phyloP scores from a whole-genome alignment of 2,797 vertebrate species.

The Leptoclinus maculatus region DNA sequence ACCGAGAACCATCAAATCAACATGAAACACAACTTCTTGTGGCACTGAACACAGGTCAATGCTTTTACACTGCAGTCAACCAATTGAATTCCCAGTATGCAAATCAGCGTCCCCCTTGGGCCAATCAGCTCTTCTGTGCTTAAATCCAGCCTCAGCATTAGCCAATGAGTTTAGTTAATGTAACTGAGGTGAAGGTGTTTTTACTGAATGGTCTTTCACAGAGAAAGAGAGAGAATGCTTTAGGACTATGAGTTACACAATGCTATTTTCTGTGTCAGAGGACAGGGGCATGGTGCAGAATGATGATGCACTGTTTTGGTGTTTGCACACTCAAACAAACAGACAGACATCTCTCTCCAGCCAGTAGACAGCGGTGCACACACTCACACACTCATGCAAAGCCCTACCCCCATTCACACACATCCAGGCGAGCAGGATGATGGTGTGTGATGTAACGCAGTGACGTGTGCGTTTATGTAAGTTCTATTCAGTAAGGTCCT shows the following conservation, averaged over 20 bases:
- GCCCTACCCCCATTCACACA: conserved; percentile 63
- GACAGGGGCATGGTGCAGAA: conserved; percentile 15
- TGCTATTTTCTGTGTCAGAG: conserved; percentile 22
- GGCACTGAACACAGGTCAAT: conserved; percentile 61
- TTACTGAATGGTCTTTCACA: conserved; percentile 50
- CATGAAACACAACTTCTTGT: conserved; percentile 56
- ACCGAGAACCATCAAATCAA: conserved; percentile 60
- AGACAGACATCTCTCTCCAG: conserved; percentile 47
- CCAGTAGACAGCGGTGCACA: conserved; percentile 35
- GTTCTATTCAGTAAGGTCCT: conserved; percentile 65
- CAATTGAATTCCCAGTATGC: conserved; percentile 58
- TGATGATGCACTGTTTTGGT: conserved; percentile 44
- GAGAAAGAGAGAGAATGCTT: neutral
- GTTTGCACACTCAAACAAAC: conserved; percentile 54
- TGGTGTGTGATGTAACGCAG: conserved; percentile 74
- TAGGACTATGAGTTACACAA: neutral
- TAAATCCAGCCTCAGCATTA: conserved; percentile 47
- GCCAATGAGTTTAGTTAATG: conserved; percentile 56
- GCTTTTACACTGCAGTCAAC: conserved; percentile 54
- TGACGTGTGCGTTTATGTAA: conserved; percentile 78
- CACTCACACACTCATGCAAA: conserved; percentile 37
- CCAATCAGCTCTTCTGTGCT: conserved; percentile 52
- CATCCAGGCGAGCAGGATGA: conserved; percentile 50
- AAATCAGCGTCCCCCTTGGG: conserved; percentile 38
- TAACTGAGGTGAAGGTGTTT: conserved; percentile 46